These are phyloP conservation scores for Danaus melanippus DNA, from an alignment of 1,140 invertebrate species.

Conservation along the genomic window DNA sequence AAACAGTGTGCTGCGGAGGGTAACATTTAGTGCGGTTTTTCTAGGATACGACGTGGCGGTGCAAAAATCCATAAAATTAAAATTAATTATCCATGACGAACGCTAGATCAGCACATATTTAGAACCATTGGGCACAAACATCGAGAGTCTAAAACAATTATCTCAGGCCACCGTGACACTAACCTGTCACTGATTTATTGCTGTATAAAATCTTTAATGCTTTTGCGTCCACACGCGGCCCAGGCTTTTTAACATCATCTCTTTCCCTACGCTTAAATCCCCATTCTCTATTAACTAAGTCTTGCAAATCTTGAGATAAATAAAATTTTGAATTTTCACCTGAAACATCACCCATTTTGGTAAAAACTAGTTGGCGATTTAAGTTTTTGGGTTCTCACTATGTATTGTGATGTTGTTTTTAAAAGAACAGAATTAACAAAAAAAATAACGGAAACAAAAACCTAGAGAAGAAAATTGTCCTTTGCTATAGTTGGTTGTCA, in stretches of 20 bases:
- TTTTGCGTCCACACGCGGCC: slow-evolving; percentile 79
- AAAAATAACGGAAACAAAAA: slow-evolving; percentile 9
- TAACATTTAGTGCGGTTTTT: slow-evolving; percentile 58
- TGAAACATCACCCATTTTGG: slow-evolving; percentile 63
- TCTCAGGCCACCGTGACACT: slow-evolving; percentile 56
- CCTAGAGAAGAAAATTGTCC: too few relatives aligned
- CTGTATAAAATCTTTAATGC: slow-evolving; percentile 61
- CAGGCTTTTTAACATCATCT: slow-evolving; percentile 95
- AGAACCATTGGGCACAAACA: slow-evolving; percentile 41
- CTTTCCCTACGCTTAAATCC: slow-evolving; percentile 89
- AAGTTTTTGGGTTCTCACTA: not conserved
- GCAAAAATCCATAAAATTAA: slow-evolving; percentile 40
- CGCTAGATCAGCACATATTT: slow-evolving; percentile 35
- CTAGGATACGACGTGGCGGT: slow-evolving; percentile 52
- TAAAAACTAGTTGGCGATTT: slow-evolving; percentile 40
- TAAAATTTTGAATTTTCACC: slow-evolving; percentile 68
- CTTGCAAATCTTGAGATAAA: slow-evolving; percentile 66
- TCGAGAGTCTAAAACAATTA: slow-evolving; percentile 48
- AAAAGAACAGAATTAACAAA: slow-evolving; percentile 8
- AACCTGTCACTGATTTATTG: slow-evolving; percentile 68
- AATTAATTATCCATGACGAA: slow-evolving; percentile 26
- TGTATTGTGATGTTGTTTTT: slow-evolving; percentile 1
- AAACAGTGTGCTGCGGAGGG: slow-evolving; percentile 50
- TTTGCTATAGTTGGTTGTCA: slow-evolving; percentile 5
- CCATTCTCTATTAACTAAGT: slow-evolving; percentile 73